Percentiles rank a stretch among this genome's conserved stretches.
Conservation (phyloP, 2,888 invertebrate genomes). For the Alentia gelatinosa region DNA sequence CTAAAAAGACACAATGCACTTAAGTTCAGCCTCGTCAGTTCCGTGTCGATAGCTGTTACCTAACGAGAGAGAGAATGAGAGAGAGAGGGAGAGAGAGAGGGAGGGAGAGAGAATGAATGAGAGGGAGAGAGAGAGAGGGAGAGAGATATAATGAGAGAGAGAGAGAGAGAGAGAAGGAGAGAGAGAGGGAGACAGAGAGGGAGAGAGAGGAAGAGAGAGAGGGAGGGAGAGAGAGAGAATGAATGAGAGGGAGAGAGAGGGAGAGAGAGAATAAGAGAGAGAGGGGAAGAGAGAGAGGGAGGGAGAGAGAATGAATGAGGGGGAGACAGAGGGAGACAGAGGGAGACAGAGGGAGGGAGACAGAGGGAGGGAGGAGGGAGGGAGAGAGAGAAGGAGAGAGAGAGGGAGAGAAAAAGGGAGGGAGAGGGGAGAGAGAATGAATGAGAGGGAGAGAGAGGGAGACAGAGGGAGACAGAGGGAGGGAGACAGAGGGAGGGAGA, state of each 20-base stretch:
- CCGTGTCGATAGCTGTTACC: too few relatives aligned
- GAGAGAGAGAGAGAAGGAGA: neutral
- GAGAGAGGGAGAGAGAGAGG: neutral
- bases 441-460: neutral
- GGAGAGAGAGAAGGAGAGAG: neutral
- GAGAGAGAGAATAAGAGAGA: neutral
- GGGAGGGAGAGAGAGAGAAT: neutral
- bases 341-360: neutral
- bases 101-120: neutral
- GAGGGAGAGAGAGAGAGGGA: neutral
- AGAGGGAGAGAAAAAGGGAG: neutral
- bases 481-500: neutral
- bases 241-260: conserved; percentile 9
- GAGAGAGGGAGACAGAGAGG: neutral
- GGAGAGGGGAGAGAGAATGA: neutral
- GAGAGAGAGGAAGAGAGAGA: neutral
- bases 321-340: neutral
- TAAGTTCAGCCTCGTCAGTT: too few relatives aligned
- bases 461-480: neutral
- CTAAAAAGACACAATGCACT: too few relatives aligned
- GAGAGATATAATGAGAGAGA: neutral
- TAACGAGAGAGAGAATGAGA: neutral
- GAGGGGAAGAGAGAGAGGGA: neutral
- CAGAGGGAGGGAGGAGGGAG: neutral
- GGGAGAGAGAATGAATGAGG: neutral